Evolutionary conservation across 2,113 vertebrate species (phyloP).

Genomic region (Eulacestoma nigropectus): DNA sequence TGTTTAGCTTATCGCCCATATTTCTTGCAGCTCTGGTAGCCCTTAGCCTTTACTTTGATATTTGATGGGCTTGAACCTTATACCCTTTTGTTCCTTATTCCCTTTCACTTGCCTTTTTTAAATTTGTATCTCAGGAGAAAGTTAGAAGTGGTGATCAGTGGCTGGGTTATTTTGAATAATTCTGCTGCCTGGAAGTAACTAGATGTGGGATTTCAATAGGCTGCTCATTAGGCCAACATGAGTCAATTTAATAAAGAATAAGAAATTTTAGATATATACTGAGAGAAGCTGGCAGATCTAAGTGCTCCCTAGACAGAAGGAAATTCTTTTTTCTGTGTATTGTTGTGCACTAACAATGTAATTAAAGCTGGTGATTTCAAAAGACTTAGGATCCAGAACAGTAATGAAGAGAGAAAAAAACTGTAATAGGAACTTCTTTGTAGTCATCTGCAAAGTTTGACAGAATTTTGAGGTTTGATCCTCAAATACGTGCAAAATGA

Average conservation of each 20-base stretch:
- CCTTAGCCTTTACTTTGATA: neutral
- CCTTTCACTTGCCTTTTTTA: neutral
- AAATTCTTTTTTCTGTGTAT: neutral
- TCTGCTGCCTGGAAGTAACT: neutral
- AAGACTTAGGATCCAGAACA: neutral
- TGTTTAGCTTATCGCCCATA: neutral
- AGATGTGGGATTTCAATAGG: slow-evolving; percentile 14
- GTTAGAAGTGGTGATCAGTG: neutral
- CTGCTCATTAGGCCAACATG: neutral
- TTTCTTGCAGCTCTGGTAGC: neutral
- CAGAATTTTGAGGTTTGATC: neutral
- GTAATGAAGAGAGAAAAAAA: neutral
- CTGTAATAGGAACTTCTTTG: neutral
- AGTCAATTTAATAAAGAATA: slow-evolving; percentile 15
- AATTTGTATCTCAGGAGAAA: neutral
- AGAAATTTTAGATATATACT: neutral
- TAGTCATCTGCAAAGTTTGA: neutral
- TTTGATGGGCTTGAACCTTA: neutral
- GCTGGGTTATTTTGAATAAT: slow-evolving; percentile 7
- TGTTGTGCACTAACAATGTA: neutral
- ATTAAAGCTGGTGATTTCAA: neutral
- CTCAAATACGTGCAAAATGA: neutral
- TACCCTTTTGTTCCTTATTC: neutral
- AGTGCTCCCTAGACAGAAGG: neutral
- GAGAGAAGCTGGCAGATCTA: neutral